Evolutionary conservation across 2,888 invertebrate genomes (phyloP).

Genomic region (Bruchidius siliquastri): DNA sequence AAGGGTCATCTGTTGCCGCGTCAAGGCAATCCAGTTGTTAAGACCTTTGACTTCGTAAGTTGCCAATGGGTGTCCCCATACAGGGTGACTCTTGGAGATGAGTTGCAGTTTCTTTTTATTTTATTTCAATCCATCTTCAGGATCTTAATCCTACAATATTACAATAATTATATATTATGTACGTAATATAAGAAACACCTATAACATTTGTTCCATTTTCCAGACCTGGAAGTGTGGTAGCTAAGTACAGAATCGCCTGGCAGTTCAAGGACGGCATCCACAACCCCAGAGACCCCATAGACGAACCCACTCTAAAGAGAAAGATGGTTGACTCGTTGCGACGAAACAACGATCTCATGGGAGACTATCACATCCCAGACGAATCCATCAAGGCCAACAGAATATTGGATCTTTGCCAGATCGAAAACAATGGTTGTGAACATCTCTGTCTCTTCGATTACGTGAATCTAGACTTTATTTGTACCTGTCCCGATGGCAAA

Average conservation of each 20-base stretch:
- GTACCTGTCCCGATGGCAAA: slow-evolving; percentile 59
- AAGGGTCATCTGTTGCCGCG: no score
- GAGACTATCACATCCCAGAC: slow-evolving; percentile 47
- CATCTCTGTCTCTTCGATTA: slow-evolving; percentile 65
- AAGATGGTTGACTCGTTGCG: slow-evolving; percentile 52
- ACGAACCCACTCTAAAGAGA: slow-evolving; percentile 46
- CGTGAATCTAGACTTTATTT: slow-evolving; percentile 57
- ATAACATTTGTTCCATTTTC: neutral
- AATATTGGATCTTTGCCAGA: slow-evolving; percentile 62
- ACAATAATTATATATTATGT: no score
- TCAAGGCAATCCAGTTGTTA: no score
- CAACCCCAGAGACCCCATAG: slow-evolving; percentile 51
- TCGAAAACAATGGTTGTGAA: slow-evolving; percentile 62
- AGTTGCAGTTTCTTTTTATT: no score
- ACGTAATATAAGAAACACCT: no score
- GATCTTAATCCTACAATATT: no score
- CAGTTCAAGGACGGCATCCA: slow-evolving; percentile 51
- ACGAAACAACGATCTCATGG: slow-evolving; percentile 51
- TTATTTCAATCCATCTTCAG: no score
- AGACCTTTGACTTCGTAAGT: no score
- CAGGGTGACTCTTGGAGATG: no score
- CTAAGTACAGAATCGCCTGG: slow-evolving; percentile 65
- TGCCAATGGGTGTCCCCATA: no score
- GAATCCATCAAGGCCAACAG: slow-evolving; percentile 54
- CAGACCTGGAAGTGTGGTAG: slow-evolving; percentile 58